Evolutionary conservation across 2,113 vertebrate species (phyloP).

Genomic region (Cacatua alba): DNA sequence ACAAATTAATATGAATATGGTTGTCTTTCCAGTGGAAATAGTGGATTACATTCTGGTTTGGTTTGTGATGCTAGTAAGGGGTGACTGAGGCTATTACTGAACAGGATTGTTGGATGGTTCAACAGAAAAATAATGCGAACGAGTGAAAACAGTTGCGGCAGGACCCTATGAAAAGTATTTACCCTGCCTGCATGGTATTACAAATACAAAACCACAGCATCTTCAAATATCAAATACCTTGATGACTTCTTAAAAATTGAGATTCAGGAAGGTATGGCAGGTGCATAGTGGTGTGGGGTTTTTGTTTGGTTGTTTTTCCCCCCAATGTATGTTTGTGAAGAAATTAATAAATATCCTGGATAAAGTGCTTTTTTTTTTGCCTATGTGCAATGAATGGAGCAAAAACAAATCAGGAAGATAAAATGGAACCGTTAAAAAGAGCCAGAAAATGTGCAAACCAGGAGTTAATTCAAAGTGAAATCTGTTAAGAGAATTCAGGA

Average conservation of each 20-base stretch:
- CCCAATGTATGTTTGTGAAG: neutral
- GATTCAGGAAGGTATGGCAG: neutral
- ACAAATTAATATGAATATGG: neutral
- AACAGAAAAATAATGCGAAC: neutral
- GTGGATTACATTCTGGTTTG: neutral
- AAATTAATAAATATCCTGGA: neutral
- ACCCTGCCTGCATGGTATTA: neutral
- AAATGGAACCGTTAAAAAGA: neutral
- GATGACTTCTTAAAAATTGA: neutral
- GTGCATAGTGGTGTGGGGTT: rapidly evolving
- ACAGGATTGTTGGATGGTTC: neutral
- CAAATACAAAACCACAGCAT: neutral
- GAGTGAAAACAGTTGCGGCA: neutral
- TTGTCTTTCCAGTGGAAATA: neutral
- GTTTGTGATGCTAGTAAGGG: neutral
- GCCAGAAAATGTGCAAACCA: neutral
- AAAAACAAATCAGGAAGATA: neutral
- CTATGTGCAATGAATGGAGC: neutral
- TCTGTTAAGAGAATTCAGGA: neutral
- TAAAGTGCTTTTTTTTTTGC: neutral
- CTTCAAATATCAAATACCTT: neutral
- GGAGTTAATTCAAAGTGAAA: neutral
- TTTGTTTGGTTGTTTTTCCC: neutral
- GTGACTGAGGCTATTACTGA: neutral
- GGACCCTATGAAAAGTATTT: neutral